Evolutionary conservation across 2,888 invertebrate species (phyloP).

Genomic region (Caenorhabditis sp.): DNA sequence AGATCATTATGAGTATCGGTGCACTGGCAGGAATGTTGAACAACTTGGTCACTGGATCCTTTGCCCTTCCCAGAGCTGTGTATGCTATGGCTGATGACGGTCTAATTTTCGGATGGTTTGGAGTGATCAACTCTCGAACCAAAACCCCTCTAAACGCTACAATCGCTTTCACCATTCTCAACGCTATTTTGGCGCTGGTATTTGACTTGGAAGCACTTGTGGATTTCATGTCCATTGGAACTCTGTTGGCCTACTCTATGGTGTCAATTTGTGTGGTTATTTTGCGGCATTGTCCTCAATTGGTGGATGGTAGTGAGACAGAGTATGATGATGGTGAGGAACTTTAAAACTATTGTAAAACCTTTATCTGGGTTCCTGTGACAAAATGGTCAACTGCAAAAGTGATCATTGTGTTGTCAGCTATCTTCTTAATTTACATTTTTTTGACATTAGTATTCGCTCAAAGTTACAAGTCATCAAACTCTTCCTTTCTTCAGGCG

Average conservation of each 20-base stretch:
- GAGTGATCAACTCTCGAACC: conserved; percentile 63
- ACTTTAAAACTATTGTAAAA: no score
- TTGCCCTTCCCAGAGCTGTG: conserved; percentile 70
- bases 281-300: conserved; percentile 35
- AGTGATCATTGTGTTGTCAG: no score
- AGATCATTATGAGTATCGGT: conserved; percentile 63
- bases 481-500: conserved; percentile 22
- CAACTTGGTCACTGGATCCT: conserved; percentile 69
- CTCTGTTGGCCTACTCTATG: conserved; percentile 63
- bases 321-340: conserved; percentile 49
- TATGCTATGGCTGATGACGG: conserved; percentile 76
- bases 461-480: no score
- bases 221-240: conserved; percentile 29
- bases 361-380: no score
- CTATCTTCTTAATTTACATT: no score
- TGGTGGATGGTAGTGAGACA: conserved; percentile 21
- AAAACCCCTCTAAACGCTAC: conserved; percentile 73
- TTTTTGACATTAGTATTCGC: no score
- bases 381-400: no score
- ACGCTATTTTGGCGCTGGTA: conserved; percentile 67
- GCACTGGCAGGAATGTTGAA: conserved; percentile 66
- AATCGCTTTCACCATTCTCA: conserved; percentile 67
- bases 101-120: conserved; percentile 70
- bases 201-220: conserved; percentile 73
- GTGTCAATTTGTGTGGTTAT: conserved; percentile 62